Evolutionary conservation across 2,888 invertebrate species (phyloP).

Genomic region (Trissoscelio sp.): DNA sequence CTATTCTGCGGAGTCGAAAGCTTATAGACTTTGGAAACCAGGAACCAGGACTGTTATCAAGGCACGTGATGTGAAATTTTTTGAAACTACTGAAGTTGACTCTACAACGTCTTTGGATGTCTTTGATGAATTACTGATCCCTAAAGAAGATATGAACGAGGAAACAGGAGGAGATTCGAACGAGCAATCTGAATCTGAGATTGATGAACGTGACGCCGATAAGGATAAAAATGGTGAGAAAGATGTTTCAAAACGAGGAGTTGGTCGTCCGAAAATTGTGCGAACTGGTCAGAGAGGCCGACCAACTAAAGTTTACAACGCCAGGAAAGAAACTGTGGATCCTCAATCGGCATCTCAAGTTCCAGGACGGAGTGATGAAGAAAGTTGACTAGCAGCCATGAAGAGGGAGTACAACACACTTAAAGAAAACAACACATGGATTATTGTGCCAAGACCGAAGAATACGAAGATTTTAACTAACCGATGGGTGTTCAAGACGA

Average conservation of each 20-base stretch:
- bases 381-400: conserved; percentile 67
- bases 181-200: no score
- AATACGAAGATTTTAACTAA: conserved; percentile 62
- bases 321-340: neutral
- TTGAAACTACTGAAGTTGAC: conserved; percentile 2
- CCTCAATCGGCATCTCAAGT: conserved; percentile 43
- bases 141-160: neutral
- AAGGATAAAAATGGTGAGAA: no score
- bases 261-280: conserved; percentile 13
- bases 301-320: conserved; percentile 18
- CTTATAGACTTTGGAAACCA: conserved; percentile 22
- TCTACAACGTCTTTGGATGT: no score
- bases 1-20: conserved; percentile 22
- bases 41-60: conserved; percentile 26
- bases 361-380: conserved; percentile 25
- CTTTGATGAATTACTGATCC: no score
- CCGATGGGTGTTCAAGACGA: conserved; percentile 67
- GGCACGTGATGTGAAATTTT: conserved; percentile 18
- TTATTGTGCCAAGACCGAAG: conserved; percentile 53
- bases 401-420: conserved; percentile 63
- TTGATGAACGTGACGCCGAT: no score
- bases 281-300: conserved; percentile 17
- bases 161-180: no score
- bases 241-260: conserved; percentile 3
- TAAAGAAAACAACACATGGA: conserved; percentile 67